Conservation (phyloP, 1,140 invertebrate species). For the Dermatophagoides farinae region DNA sequence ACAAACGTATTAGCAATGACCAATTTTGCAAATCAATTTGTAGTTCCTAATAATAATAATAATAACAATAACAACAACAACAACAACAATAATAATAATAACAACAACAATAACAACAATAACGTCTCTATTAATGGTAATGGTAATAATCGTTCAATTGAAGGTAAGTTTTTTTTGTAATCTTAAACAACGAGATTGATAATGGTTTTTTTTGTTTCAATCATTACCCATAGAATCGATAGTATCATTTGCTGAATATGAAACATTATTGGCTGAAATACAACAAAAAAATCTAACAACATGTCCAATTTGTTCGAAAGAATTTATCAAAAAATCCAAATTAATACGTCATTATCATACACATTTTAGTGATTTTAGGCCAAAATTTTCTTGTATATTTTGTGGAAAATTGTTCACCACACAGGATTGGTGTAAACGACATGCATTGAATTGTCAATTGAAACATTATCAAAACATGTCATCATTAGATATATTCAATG, state of each 20-base stretch:
- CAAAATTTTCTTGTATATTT: slow-evolving; percentile 8
- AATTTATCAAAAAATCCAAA: slow-evolving; percentile 10
- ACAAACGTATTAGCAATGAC: not conserved
- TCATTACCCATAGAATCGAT: not conserved
- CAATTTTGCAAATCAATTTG: slow-evolving; percentile 5
- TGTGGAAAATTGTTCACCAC: slow-evolving; percentile 11
- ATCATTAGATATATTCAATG: not conserved
- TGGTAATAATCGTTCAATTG: not conserved
- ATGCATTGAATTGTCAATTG: slow-evolving; percentile 7
- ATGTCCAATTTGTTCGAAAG: slow-evolving; percentile 10
- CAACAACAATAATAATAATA: not conserved
- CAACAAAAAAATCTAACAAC: slow-evolving; percentile 11
- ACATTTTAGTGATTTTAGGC: slow-evolving; percentile 11
- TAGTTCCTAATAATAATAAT: not conserved
- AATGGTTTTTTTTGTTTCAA: not conserved
- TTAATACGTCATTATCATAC: slow-evolving; percentile 12
- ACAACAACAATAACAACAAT: not conserved
- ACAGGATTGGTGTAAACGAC: slow-evolving; percentile 11
- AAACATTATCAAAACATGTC: slow-evolving; percentile 9
- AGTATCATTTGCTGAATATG: slow-evolving; percentile 3
- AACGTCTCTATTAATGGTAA: not conserved
- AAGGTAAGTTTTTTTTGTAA: not conserved
- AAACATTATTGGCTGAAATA: slow-evolving; percentile 6
- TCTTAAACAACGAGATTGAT: not conserved
- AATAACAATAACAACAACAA: not conserved